Percentiles rank a stretch among this genome's conserved stretches.
Conservation (phyloP, 2,113 vertebrate species). For the Antigone vipio region DNA sequence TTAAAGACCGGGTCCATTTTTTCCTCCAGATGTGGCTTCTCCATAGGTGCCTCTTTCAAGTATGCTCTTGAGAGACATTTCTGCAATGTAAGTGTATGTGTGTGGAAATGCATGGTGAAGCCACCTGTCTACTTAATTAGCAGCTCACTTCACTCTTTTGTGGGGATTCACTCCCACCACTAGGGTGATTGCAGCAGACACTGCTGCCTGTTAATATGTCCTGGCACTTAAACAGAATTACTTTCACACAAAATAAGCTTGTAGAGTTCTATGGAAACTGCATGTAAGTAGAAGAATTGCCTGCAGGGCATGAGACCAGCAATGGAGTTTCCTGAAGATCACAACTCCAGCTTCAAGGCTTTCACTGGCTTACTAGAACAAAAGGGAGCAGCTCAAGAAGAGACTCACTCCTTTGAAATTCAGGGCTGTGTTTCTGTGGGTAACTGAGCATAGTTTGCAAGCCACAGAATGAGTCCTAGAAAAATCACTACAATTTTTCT, state of each 20-base stretch:
- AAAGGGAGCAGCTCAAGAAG: not conserved
- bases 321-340: slow-evolving; percentile 2
- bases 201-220: not conserved
- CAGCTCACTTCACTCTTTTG: not conserved
- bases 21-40: not conserved
- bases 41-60: not conserved
- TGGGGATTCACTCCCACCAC: not conserved
- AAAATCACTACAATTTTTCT: slow-evolving; percentile 42
- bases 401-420: slow-evolving; percentile 48
- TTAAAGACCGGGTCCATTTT: not conserved
- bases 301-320: not conserved
- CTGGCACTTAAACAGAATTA: not conserved
- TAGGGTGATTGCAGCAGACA: not conserved
- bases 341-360: slow-evolving; percentile 9
- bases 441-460: slow-evolving; percentile 23
- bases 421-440: slow-evolving; percentile 5
- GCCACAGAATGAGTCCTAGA: slow-evolving; percentile 33
- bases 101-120: not conserved
- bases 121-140: not conserved
- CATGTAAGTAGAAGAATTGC: not conserved
- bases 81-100: not conserved
- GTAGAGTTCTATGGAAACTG: not conserved
- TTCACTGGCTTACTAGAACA: not conserved
- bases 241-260: not conserved
- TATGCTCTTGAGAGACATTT: not conserved